phyloP scores from a whole-genome alignment of 2,888 invertebrate species.

The Dynastes tityus region DNA sequence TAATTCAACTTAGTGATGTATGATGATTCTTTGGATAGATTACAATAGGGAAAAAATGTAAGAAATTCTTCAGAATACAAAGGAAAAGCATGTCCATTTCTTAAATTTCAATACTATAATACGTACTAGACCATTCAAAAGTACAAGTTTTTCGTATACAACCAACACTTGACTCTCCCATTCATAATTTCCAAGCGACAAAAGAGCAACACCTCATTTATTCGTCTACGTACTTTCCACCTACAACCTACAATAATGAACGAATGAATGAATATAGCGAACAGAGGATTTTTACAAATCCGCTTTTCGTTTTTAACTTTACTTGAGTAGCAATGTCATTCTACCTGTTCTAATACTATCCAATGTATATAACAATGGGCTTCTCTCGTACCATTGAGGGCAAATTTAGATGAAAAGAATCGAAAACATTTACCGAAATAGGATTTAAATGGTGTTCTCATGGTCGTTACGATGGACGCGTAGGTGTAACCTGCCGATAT shows the following conservation, averaged over 20 bases:
- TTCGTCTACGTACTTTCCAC: not conserved
- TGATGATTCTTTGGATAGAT: too few relatives aligned
- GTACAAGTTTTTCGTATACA: slow-evolving; percentile 13
- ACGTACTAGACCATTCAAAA: not conserved
- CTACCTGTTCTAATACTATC: slow-evolving; percentile 15
- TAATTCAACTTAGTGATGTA: too few relatives aligned
- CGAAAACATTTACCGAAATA: slow-evolving; percentile 29
- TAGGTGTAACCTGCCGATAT: slow-evolving; percentile 14
- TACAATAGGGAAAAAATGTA: not conserved
- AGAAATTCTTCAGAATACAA: not conserved
- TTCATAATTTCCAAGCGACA: slow-evolving; percentile 22
- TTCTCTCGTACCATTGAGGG: not conserved
- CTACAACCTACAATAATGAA: slow-evolving; percentile 2
- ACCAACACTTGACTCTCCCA: slow-evolving; percentile 24
- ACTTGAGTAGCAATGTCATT: not conserved
- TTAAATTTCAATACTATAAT: not conserved
- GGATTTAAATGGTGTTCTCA: slow-evolving; percentile 29
- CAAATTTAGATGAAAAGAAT: slow-evolving; percentile 7
- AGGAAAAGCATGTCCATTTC: not conserved
- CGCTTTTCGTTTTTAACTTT: slow-evolving; percentile 11
- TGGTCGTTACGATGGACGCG: slow-evolving; percentile 1
- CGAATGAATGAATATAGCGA: not conserved
- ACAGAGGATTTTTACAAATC: slow-evolving; percentile 28
- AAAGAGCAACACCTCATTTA: slow-evolving; percentile 16
- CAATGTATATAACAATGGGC: slow-evolving; percentile 1